Base-by-base conservation (phyloP, 2,888 invertebrate species). In the Zootermopsis nevadensis region DNA sequence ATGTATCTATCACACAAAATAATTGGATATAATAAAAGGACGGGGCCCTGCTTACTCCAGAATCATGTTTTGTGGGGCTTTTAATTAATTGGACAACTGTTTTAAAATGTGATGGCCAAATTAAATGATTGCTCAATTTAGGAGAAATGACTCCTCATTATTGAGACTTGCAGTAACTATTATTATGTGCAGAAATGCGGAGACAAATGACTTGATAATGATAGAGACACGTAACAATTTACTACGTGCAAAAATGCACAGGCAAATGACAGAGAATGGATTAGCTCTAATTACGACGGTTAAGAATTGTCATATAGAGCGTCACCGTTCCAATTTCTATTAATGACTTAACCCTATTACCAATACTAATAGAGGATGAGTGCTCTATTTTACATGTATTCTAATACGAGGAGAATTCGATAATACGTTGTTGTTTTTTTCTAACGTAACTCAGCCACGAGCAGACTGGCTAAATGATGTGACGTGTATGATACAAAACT, bases 1-100 rank as follows among this genome's bases (percentile, higher is more conserved):
- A 74, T n/a, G 42, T 38, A 74, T 24, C 38, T 33, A 69, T 33
- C 69, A 69, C 3, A 4, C 38, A 2, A 42, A 74, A 74, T 74
- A 74, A 74, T 74, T 74, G 35, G n/a, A 4, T 7, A 38, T 38
- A 38, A 33, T 35, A n/a, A 74, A 74, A n/a, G 74, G 38, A 69
- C n/a, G 19, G 2, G 19, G 19, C 30, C 19, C 31, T 67, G n/a
- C 69, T 69, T 69, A 69, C 30, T 22, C 19, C 19, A 69, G 69
- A 69, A 33, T 15, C 7, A 0, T 69, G 31, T 30, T 12, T 30
- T 66, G 66, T 27, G 30, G 19, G 27, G 27, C 66, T 48, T 48
- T 48, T 60, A 60, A 60, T 60, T 60, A 60, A 60, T 60, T 60
- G 60, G 27, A 27, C n/a, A 27, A 27, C 27, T 60, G 8, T 27